Conservation (phyloP, 2,888 invertebrate species). For the Malthinus flaveolus region DNA sequence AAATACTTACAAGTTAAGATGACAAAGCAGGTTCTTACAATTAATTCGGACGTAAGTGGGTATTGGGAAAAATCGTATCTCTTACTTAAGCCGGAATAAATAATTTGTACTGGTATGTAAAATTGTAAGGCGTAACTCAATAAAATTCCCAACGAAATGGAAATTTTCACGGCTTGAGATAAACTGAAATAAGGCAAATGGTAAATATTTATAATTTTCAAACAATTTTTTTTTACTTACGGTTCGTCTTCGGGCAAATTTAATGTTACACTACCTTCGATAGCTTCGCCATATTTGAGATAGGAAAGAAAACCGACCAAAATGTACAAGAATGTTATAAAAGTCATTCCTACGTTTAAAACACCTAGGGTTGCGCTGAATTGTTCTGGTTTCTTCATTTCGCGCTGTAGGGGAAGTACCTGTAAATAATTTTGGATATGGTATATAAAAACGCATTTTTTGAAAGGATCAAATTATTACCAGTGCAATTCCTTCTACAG, state of each 20-base stretch:
- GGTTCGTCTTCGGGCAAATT: slow-evolving; percentile 71
- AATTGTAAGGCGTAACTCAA: slow-evolving; percentile 93
- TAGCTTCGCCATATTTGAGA: slow-evolving; percentile 81
- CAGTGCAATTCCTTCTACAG: slow-evolving; percentile 94
- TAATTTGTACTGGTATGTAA: slow-evolving; percentile 89
- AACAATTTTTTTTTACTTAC: slow-evolving; percentile 53
- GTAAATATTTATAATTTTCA: neutral
- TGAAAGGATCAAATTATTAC: neutral
- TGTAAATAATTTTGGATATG: slow-evolving; percentile 47
- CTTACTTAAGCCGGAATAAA: slow-evolving; percentile 73
- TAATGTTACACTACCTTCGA: slow-evolving; percentile 84
- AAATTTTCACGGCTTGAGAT: slow-evolving; percentile 78
- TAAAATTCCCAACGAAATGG: slow-evolving; percentile 84
- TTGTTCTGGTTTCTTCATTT: slow-evolving; percentile 80
- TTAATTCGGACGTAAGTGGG: slow-evolving; percentile 67
- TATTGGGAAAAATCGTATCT: slow-evolving; percentile 61
- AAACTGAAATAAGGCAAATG: slow-evolving; percentile 60
- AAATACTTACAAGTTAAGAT: slow-evolving; percentile 73
- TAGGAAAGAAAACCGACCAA: slow-evolving; percentile 87
- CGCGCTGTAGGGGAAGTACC: slow-evolving; percentile 91
- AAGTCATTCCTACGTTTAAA: slow-evolving; percentile 84
- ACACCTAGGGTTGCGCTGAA: slow-evolving; percentile 84
- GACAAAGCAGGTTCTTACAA: slow-evolving; percentile 73
- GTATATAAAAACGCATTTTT: neutral
- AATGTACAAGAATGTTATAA: slow-evolving; percentile 78